Conservation (phyloP, 1,140 invertebrate species). For the Dreissena rostriformis region DNA sequence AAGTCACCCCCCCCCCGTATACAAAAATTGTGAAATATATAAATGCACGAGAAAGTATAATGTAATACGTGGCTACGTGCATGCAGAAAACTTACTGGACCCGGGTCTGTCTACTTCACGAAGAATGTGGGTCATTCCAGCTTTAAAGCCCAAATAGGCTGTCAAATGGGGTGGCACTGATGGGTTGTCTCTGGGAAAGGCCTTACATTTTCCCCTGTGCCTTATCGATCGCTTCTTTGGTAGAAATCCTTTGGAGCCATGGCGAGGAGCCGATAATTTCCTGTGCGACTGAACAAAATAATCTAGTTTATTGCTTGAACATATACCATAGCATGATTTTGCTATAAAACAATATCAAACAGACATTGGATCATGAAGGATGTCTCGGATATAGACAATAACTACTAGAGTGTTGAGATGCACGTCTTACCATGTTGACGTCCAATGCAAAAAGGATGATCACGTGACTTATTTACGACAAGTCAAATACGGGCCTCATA, state of each 20-base stretch:
- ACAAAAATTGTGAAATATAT: too few species aligned
- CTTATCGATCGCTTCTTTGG: conserved; percentile 98
- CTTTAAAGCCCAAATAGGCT: conserved; percentile 99
- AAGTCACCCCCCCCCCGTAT: too few species aligned
- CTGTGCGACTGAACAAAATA: conserved; percentile 94
- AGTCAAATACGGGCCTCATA: too few species aligned
- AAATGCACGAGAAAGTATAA: background rate
- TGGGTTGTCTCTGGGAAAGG: conserved; percentile 99
- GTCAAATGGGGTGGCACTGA: conserved; percentile 98
- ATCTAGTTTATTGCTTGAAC: too few species aligned
- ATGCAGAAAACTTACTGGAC: conserved; percentile 91
- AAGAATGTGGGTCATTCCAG: conserved; percentile 99
- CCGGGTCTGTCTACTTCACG: conserved; percentile 99
- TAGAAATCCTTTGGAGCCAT: conserved; percentile 99
- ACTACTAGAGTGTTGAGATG: background rate
- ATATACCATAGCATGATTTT: too few species aligned
- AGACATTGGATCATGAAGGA: background rate
- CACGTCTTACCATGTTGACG: conserved; percentile 61
- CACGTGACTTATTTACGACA: conserved; percentile 51
- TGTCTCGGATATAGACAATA: background rate
- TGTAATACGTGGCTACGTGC: too few species aligned
- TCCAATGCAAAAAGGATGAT: conserved; percentile 51
- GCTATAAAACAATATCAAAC: too few species aligned
- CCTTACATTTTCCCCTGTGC: conserved; percentile 99
- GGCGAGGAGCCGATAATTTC: conserved; percentile 99